Evolutionary conservation across 2,797 vertebrate genomes (phyloP).

Genomic region (Myotis findleyi): DNA sequence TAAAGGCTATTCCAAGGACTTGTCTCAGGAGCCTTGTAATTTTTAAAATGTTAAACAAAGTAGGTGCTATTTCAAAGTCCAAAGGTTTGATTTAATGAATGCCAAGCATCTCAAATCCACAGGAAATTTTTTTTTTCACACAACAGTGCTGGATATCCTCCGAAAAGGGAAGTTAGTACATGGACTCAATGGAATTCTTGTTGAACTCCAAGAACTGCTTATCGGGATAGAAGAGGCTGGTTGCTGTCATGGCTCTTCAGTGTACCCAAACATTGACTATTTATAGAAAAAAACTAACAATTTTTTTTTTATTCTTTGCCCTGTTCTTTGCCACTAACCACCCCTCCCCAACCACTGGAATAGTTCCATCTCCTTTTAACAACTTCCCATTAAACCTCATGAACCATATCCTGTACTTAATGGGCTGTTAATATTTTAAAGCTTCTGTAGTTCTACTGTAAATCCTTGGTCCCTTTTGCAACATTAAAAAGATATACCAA

Average conservation of each 20-base stretch:
- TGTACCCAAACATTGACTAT: slow-evolving; percentile 25
- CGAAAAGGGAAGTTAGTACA: slow-evolving; percentile 66
- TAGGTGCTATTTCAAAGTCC: slow-evolving; percentile 71
- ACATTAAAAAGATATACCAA: slow-evolving; percentile 77
- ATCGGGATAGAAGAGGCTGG: neutral
- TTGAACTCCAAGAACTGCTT: slow-evolving; percentile 5
- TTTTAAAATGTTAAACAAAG: slow-evolving; percentile 78
- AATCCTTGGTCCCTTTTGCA: slow-evolving; percentile 78
- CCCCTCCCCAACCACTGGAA: slow-evolving; percentile 66
- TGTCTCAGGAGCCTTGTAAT: slow-evolving; percentile 66
- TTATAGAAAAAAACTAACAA: slow-evolving; percentile 30
- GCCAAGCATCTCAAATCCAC: slow-evolving; percentile 70
- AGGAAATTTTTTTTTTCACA: slow-evolving; percentile 65
- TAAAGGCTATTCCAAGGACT: slow-evolving; percentile 69
- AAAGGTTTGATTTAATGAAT: slow-evolving; percentile 74
- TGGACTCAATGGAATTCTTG: slow-evolving; percentile 53
- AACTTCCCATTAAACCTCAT: slow-evolving; percentile 84
- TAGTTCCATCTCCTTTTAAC: slow-evolving; percentile 82
- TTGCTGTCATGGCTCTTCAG: slow-evolving; percentile 8
- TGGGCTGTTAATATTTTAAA: slow-evolving; percentile 85
- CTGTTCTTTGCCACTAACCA: slow-evolving; percentile 74
- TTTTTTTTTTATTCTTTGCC: slow-evolving; percentile 70
- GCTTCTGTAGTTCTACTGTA: slow-evolving; percentile 82
- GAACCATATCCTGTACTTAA: slow-evolving; percentile 84
- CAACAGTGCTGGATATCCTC: slow-evolving; percentile 36